A percentile compares a stretch with the other conserved stretches of the same genome.
Conservation (phyloP, 2,113 vertebrate species). For the Pygoscelis antarcticus region DNA sequence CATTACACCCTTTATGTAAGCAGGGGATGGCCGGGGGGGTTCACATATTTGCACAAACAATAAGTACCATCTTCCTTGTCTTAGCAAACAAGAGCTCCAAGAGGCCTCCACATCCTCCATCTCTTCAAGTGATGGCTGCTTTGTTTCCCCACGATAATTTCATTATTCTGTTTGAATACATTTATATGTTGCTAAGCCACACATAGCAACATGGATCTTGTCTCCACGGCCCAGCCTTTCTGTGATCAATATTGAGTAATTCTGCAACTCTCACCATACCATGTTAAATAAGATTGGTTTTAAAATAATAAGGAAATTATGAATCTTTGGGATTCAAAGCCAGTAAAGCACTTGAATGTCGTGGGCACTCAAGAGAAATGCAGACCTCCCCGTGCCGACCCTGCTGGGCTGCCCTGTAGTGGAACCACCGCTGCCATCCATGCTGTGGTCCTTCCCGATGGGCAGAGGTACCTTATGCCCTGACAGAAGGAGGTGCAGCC, state of each 20-base stretch:
- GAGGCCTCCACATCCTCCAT: conserved; percentile 58
- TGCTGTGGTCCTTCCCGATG: accelerated
- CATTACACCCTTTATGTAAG: conserved; percentile 34
- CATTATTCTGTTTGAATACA: conserved; percentile 73
- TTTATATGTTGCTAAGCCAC: conserved; percentile 72
- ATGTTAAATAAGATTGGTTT: neutral
- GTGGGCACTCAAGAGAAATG: neutral
- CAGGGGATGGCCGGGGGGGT: neutral
- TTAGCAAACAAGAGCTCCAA: conserved; percentile 65
- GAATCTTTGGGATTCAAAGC: neutral
- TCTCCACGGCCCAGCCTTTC: conserved; percentile 32
- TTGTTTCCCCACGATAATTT: conserved; percentile 74
- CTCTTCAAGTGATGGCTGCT: conserved; percentile 67
- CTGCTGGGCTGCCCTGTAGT: accelerated
- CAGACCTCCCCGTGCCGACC: accelerated
- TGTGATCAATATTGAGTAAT: conserved; percentile 30
- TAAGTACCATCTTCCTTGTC: conserved; percentile 54
- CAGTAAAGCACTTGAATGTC: neutral
- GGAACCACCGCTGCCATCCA: accelerated
- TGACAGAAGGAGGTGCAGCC: neutral
- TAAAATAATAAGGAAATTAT: neutral
- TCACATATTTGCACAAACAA: conserved; percentile 70
- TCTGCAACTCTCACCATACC: neutral
- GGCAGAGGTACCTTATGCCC: neutral
- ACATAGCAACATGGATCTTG: conserved; percentile 68